Evolutionary conservation across 92 coral and sea anemone species (phyloP), one percentile per base, ranked within the genome.

Genomic region (Pocillopora grandis): DNA sequence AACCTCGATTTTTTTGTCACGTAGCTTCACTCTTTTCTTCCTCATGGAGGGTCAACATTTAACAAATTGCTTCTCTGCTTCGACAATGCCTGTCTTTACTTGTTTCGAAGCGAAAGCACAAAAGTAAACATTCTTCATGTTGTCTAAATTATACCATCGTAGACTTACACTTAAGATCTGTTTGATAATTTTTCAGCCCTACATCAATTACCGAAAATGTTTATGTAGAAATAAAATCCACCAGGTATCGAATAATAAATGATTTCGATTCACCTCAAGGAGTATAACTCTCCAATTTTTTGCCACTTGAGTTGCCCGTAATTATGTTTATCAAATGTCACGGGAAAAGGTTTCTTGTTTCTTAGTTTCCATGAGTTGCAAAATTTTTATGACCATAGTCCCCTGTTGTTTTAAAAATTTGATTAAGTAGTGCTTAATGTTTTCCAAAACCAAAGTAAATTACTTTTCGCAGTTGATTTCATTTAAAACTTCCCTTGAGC

Each of bases 361-460:
- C n/a, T 48, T 4, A 52, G 80, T 37, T 62, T 83, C 69, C 71
- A 35, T 63, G 52, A 75, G 67, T 81, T 65, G 60, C 14, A 74
- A 62, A 74, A 72, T 75, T 77, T 63, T 73, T 73, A 73, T 67
- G 48, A 17, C 73, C 35, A 3, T 31, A 62, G 69, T 63, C 86
- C 86, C 86, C 80, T n/a, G 80, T 75, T 76, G 86, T 16, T 75
- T 62, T 33, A 63, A 83, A 76, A 83, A 83, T 83, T 81, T 75
- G 86, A 83, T 83, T 73, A 70, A 83, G 72, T 62, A 62, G 55
- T 52, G 72, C 73, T 42, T 74, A 75, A 83, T 83, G 86, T 74
- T 83, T 74, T 64, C 78, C 80, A 64, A 83, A 83, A 83, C 80
- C 80, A 64, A 74, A 74, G 86, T 72, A 83, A 83, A 83, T 83